Evolutionary conservation across 2,888 invertebrate genomes (phyloP), one percentile per base, ranked within the genome.

Genomic region (Autographa gamma): DNA sequence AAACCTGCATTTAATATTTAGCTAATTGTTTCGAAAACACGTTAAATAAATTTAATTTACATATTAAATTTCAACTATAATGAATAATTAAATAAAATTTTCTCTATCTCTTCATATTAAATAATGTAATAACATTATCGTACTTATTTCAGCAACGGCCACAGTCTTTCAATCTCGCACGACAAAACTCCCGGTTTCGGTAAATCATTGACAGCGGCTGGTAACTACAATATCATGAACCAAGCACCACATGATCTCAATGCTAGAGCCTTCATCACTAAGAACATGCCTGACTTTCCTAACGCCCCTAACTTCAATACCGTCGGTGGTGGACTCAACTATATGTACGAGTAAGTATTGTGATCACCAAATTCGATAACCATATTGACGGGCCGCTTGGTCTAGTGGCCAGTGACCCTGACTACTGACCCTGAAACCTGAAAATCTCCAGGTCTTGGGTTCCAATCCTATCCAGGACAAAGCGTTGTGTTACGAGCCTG

Each of bases 251-350:
- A 81, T 19, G 70, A 80, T 1, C 61, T 82, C 3, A 70, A 63
- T 3, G 68, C 74, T 0, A 66, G 60, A 0, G 81, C 68, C 2
- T 82, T 80, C 14, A 4, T 82, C 9, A 70, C 77, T 25, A 77
- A 60, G 8, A 82, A 74, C 54, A 75, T 80, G 54, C 83, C 81
- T 9, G 32, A 9, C 38, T 32, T 66, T 19, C 73, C 74, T 0
- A 11, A 56, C 31, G 41, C 63, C 1, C 81, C 83, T 0, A 74
- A 74, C 66, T 77, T 31, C 18, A 81, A 82, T 18, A 82, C 83
- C 11, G 9, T 71, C 19, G 80, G 83, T 0, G 83, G 73, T 16
- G 83, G 81, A 0, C 54, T 81, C 2, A 80, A 81, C 52, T 82
- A 83, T 18, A 74, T 69, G 32, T 81, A 19, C 19, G 77, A 80